A percentile compares a stretch with the other conserved stretches of the same genome.
phyloP scores from a whole-genome alignment of 2,797 vertebrate species.

The Threskiornis aethiopicus region DNA sequence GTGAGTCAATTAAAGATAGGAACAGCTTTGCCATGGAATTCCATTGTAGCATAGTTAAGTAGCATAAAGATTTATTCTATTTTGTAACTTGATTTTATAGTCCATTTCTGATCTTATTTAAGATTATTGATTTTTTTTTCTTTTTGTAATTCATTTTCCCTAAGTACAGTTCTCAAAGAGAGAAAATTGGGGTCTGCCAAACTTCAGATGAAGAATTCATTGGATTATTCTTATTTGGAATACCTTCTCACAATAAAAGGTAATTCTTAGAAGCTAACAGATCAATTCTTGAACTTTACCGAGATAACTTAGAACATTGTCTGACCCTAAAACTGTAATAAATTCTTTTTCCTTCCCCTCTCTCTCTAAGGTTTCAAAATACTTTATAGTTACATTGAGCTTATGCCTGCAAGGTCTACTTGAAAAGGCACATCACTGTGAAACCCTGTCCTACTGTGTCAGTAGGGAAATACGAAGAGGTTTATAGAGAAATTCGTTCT shows the following conservation, averaged over 20 bases:
- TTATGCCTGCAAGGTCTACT: not conserved
- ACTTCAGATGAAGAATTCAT: not conserved
- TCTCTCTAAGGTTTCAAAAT: not conserved
- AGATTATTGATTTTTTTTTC: not conserved
- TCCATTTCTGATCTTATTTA: not conserved
- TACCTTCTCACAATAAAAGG: not conserved
- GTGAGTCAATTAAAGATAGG: not conserved
- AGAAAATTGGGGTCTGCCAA: not conserved
- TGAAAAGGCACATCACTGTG: not conserved
- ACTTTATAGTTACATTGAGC: not conserved
- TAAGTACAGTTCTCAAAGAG: not conserved
- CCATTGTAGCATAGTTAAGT: not conserved
- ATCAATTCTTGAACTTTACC: not conserved
- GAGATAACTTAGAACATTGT: not conserved
- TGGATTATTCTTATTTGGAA: not conserved
- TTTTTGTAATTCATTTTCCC: not conserved
- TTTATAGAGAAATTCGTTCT: not conserved
- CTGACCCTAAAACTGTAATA: not conserved
- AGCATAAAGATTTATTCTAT: not conserved
- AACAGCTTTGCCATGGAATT: not conserved
- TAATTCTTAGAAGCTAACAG: not conserved
- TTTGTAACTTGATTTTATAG: not conserved
- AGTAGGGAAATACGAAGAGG: not conserved
- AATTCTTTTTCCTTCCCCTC: not conserved
- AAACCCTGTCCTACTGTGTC: fast-evolving